These are phyloP conservation scores for Bos indicus DNA, from an alignment of 2,113 vertebrate species.

Conservation along the genomic window DNA sequence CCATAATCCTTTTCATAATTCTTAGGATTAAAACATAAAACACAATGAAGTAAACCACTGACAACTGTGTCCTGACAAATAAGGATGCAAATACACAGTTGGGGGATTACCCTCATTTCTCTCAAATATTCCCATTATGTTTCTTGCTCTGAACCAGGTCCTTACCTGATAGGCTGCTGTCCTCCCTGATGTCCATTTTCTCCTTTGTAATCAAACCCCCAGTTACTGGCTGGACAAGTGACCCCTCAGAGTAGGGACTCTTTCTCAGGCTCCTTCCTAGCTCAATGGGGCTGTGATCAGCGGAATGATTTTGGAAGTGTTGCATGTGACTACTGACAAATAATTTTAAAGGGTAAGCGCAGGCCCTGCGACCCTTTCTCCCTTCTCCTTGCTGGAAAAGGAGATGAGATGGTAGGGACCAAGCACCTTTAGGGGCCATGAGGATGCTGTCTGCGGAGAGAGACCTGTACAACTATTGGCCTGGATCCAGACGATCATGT, in stretches of 20 bases:
- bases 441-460: neutral
- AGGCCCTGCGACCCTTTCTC: neutral
- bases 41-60: neutral
- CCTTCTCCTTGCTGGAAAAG: neutral
- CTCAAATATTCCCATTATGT: neutral
- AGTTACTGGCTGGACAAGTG: neutral
- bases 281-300: neutral
- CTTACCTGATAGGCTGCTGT: neutral
- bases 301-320: neutral
- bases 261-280: neutral
- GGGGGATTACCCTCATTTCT: neutral
- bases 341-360: neutral
- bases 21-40: neutral
- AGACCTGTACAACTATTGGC: neutral
- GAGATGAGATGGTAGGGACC: neutral
- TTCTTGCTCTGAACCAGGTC: neutral
- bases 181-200: neutral
- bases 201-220: neutral
- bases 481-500: accelerated
- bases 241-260: neutral
- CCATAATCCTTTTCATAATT: neutral
- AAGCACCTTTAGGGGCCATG: neutral
- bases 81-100: neutral
- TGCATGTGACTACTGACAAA: neutral
- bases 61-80: neutral